Conservation (phyloP, 2,797 vertebrate genomes). For the Florisuga fusca region DNA sequence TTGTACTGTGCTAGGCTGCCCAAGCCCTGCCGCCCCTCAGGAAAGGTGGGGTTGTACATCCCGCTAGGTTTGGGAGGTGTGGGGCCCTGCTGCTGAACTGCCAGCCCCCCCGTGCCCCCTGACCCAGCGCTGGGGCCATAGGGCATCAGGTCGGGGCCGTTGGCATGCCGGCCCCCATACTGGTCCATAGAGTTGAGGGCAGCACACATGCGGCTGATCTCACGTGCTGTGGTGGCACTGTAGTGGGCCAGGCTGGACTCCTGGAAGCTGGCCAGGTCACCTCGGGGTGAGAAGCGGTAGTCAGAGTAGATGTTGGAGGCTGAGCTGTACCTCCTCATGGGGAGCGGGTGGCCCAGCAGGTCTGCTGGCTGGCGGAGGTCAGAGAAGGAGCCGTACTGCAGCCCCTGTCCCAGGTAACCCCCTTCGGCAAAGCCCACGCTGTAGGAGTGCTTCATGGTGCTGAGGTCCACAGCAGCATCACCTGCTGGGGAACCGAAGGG, state of each 20-base stretch:
- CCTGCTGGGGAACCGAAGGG: constrained; percentile 82
- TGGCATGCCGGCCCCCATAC: constrained; percentile 88
- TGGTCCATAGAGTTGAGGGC: constrained; percentile 97
- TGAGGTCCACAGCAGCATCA: constrained; percentile 90
- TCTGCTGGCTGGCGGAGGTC: constrained; percentile 94
- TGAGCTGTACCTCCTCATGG: constrained; percentile 93
- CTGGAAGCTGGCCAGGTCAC: constrained; percentile 85
- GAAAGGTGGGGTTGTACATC: constrained; percentile 87
- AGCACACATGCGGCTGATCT: constrained; percentile 98
- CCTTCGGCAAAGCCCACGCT: constrained; percentile 83
- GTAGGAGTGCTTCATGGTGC: constrained; percentile 91
- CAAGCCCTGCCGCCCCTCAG: constrained; percentile 88
- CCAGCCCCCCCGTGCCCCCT: neutral
- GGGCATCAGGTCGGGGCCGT: constrained; percentile 86
- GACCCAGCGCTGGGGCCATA: constrained; percentile 77
- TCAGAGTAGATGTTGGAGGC: constrained; percentile 97
- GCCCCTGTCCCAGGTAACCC: constrained; percentile 89
- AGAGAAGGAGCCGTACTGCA: constrained; percentile 96
- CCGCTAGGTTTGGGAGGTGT: constrained; percentile 80
- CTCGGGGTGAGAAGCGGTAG: constrained; percentile 84
- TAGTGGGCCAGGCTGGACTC: constrained; percentile 96
- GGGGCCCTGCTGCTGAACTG: constrained; percentile 29
- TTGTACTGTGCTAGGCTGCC: constrained; percentile 84
- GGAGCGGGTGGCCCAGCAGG: constrained; percentile 85
- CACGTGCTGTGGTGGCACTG: constrained; percentile 96